A percentile compares a stretch with the other conserved stretches of the same genome.
Conservation (phyloP, 1,140 invertebrate species). For the Caenorhabditis tropicalis region DNA sequence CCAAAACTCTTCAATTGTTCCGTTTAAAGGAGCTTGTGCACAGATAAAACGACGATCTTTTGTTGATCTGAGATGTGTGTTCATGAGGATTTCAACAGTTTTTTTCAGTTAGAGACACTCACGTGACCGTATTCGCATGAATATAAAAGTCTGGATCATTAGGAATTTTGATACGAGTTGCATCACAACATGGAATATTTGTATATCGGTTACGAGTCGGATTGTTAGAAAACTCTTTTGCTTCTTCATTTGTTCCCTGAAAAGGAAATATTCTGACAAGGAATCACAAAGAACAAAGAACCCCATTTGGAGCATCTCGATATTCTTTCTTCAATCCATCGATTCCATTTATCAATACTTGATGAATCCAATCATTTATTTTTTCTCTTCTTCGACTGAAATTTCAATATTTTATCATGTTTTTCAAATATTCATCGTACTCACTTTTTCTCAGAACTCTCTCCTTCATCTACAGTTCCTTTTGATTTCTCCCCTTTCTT, state of each 20-base stretch:
- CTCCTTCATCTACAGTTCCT: neutral
- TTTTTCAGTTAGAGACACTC: neutral
- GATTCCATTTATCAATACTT: neutral
- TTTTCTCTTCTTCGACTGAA: neutral
- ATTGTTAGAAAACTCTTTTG: conserved; percentile 15
- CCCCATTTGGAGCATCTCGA: neutral
- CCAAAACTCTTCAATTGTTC: conserved; percentile 49
- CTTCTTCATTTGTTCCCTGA: neutral
- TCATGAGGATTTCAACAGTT: neutral
- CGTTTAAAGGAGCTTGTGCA: conserved; percentile 42
- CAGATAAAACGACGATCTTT: conserved; percentile 19
- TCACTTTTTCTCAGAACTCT: neutral
- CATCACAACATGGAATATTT: conserved; percentile 46
- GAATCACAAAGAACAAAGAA: no score
- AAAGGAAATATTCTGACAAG: neutral
- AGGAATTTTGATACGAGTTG: conserved; percentile 17
- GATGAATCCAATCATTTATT: neutral
- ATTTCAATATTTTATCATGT: no score
- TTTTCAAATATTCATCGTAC: no score
- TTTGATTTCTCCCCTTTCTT: neutral
- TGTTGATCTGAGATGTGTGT: neutral
- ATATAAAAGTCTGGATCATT: conserved; percentile 41
- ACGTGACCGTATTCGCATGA: conserved; percentile 45
- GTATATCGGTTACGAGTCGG: conserved; percentile 25
- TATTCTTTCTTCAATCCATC: conserved; percentile 13